Evolutionary conservation across 2,888 invertebrate genomes (phyloP), one percentile per base, ranked within the genome.

Genomic region (Glaucopsyche alexis): DNA sequence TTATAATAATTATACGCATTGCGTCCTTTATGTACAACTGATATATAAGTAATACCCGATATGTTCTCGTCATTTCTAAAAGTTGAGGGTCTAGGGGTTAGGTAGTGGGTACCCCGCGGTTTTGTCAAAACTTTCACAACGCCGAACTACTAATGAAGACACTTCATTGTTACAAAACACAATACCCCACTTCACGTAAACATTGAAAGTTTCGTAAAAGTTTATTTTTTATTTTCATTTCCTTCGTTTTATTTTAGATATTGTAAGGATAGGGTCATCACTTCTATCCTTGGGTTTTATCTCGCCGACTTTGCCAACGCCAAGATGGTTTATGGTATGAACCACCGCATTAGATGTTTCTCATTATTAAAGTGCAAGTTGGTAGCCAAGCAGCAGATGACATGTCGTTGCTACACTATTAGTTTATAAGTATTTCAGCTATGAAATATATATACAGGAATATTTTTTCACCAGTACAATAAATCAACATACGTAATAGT

Each of bases 101-200:
- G 60, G 29, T 13, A 6, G 7, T 7, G 9, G 6, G 13, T 29
- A 60, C 55, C 2, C 29, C 1, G 29, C 29, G 29, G 29, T 29
- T 4, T 55, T 19, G 55, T 55, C 29, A 9, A 60, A 60, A 60
- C 60, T 60, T 60, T 13, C 29, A 29, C 60, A 11, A 19, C 29
- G 29, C 60, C 60, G 13, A 60, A 60, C 29, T 60, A 13, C 60
- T 60, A 60, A 60, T 60, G 13, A 60, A 60, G 29, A 13, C 60
- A 29, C 60, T 60, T 55, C 29, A 60, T 29, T 60, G 13, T 60
- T 50, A 50, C 14, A 50, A n/a, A 7, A 60, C 60, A 19, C 60
- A 60, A 60, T 13, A 29, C 13, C 60, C 29, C 60, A 29, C 13
- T 29, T 60, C 60, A 60, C 29, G 13, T 13, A 60, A 60, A 60